Base-by-base conservation (phyloP, 2,113 vertebrate species). In the Otolemur garnettii region DNA sequence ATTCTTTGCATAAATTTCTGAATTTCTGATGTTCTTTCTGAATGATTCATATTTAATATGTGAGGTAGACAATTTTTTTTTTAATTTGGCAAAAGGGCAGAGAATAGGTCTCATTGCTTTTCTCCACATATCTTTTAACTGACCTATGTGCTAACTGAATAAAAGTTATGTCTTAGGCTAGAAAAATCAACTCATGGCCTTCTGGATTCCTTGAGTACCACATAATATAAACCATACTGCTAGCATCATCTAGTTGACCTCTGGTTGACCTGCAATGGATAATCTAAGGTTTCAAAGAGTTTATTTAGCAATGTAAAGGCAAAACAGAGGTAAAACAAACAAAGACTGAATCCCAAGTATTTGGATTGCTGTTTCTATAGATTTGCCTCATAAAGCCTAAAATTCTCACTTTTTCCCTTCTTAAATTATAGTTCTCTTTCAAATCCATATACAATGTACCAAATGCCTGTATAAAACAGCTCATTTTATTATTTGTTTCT, bases 401-500 rank as follows among this genome's bases (percentile, higher is more conserved):
- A 85, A 89, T 89, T 71, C 33, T 72, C 24, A 38, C 33, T 62
- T 81, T 60, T 3, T 60, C 60, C 3, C 81, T 6, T 60, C 14
- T 62, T 64, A 93, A 93, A 64, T n/a, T 87, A 19, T 30, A 10
- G 2, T 55, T 77, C 19, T 64, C n/a, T 79, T 71, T 78, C 38
- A 93, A 88, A 91, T 0, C n/a, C 83, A 19, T 38, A 8, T 84
- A 18, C 22, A 59, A 17, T 84, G 66, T 28, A 24, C 15, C 26
- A 78, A 18, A 15, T 2, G 4, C 4, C 12, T 7, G 6, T 57
- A 26, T 38, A 35, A 81, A 85, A 60, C 26, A 68, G 1, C 82
- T 91, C 50, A 19, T n/a, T 71, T 80, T 71, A 59, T 66, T 84
- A 83, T 79, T 75, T 62, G 19, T 80, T 84, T 62, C 77, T 83